Base-by-base conservation (phyloP, 2,113 vertebrate genomes). In the Archocentrus centrarchus region DNA sequence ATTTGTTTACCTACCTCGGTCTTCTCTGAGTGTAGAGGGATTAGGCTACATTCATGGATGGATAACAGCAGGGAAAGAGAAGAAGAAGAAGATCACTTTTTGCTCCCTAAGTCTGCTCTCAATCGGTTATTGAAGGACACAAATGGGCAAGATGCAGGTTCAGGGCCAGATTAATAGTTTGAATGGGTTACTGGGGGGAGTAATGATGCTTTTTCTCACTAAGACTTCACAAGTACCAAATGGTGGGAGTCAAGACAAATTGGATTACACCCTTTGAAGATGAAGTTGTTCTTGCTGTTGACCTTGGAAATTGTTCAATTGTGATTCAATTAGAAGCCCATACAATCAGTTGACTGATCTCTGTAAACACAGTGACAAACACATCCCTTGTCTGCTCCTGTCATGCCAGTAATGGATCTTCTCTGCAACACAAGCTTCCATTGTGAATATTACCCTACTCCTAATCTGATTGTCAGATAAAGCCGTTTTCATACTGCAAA, bases 231-330 rank as follows among this genome's bases (percentile, higher is more conserved):
- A 22, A 60, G 63, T 44, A 82, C 79, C 59, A 66, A 79, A 84
- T 82, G 68, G 78, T 9, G 1, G 55, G 35, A 77, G 82, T 85
- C 84, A 75, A 86, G 86, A 47, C 85, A 88, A 91, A 93, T 85
- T 87, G 66, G 57, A 93, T 93, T 78, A 91, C 35, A 68, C 80
- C 24, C 62, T 59, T 60, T 87, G 35, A 82, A 83, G 82, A 90
- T 91, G 68, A 77, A 89, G 81, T 39, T 83, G 75, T 79, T 88
- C 68, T 80, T 82, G 63, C 44, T 9, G 22, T 77, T 92, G 87
- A 94, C 92, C 92, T 92, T 91, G 83, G 68, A 60, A 80, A 80
- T 79, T 79, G 73, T 89, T 92, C 88, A 77, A 81, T 86, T 76
- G 81, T 90, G 50, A 91, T 91, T 89, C 76, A 82, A 82, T 91